Conservation (phyloP, 2,113 vertebrate species). For the Cyanocitta stelleri region DNA sequence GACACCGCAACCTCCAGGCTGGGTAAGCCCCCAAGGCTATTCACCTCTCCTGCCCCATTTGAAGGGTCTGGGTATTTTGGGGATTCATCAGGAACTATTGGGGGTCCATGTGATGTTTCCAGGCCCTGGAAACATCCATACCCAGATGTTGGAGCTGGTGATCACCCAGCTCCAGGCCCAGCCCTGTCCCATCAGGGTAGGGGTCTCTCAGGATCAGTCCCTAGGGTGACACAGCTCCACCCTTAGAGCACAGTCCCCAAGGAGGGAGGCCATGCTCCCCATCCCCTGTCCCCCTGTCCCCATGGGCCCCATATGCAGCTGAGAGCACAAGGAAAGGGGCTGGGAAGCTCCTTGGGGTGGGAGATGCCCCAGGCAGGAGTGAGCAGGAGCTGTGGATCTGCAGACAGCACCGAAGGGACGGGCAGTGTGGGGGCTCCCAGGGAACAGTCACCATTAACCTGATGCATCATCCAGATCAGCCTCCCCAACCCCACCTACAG, state of each 20-base stretch:
- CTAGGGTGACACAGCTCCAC: not conserved
- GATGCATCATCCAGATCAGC: not conserved
- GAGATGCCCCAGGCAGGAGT: not conserved
- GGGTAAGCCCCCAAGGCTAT: not conserved
- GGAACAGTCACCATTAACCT: not conserved
- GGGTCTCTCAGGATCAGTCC: fast-evolving
- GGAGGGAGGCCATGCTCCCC: not conserved
- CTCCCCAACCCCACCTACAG: not conserved
- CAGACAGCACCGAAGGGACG: fast-evolving
- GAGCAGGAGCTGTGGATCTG: not conserved
- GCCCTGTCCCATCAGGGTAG: not conserved
- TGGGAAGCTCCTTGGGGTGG: not conserved
- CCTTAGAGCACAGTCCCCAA: not conserved
- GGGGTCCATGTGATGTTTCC: not conserved
- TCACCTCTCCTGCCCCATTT: not conserved
- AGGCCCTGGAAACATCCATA: not conserved
- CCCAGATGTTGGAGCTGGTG: not conserved
- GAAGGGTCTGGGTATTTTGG: not conserved
- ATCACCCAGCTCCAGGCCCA: not conserved
- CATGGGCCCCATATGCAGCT: fast-evolving
- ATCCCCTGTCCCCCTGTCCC: not conserved
- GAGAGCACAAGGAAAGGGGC: not conserved
- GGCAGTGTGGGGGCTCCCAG: not conserved
- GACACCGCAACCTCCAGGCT: no score
- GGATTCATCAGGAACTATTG: not conserved